Conservation (phyloP, 2,113 vertebrate genomes). For the Perca fluviatilis region DNA sequence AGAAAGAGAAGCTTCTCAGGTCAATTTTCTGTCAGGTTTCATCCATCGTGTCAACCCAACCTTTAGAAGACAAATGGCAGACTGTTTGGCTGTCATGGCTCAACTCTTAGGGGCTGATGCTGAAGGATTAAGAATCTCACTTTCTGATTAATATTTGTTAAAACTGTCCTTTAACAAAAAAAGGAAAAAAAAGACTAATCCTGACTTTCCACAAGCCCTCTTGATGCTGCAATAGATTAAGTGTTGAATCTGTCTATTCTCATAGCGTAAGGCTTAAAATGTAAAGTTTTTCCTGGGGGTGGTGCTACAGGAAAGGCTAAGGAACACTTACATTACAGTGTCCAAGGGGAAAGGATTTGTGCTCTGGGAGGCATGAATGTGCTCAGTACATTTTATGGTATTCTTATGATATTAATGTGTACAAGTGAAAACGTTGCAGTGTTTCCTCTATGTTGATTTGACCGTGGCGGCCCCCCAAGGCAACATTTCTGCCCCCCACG, state of each 20-base stretch:
- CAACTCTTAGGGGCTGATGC: neutral
- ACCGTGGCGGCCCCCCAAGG: too few species aligned
- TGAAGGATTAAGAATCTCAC: neutral
- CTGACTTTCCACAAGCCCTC: neutral
- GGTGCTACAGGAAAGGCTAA: neutral
- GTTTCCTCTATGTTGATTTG: too few species aligned
- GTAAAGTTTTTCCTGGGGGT: neutral
- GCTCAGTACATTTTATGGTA: neutral
- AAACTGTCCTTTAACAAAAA: neutral
- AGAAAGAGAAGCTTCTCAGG: slow-evolving; percentile 17
- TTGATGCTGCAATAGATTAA: neutral
- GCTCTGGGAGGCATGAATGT: neutral
- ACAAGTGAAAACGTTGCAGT: neutral
- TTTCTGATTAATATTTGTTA: neutral
- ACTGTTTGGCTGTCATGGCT: neutral
- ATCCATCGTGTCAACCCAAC: neutral
- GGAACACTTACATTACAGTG: neutral
- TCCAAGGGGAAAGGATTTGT: neutral
- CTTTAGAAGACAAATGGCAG: slow-evolving; percentile 23
- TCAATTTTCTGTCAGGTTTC: slow-evolving; percentile 14
- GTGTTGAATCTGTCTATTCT: neutral
- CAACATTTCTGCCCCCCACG: too few species aligned
- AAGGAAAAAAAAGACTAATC: neutral
- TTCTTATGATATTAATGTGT: neutral
- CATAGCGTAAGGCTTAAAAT: neutral